Evolutionary conservation across 2,888 invertebrate species (phyloP).

Genomic region (Stratiomys singularior): DNA sequence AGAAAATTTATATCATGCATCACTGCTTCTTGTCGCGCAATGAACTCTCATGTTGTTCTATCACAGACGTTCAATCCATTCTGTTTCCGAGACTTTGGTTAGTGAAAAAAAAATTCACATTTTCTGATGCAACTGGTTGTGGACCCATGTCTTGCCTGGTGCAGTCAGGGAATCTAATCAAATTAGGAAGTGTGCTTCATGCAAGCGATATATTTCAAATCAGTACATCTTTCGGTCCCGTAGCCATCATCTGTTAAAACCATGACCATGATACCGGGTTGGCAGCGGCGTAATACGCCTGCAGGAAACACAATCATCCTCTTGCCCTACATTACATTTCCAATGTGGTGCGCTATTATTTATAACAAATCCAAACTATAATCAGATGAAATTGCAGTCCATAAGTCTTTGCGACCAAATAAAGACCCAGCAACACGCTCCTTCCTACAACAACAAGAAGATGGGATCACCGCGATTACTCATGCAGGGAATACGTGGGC

Average conservation of each 20-base stretch:
- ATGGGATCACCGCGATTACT: conserved; percentile 35
- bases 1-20: not conserved
- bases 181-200: no score
- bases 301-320: not conserved
- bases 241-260: no score
- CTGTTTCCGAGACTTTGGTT: no score
- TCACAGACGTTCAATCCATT: no score
- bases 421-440: not conserved
- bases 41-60: not conserved
- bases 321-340: conserved; percentile 26
- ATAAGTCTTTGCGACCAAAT: conserved; percentile 23
- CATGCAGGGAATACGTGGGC: conserved; percentile 50
- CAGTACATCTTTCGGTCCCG: no score
- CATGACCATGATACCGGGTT: no score
- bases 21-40: not conserved
- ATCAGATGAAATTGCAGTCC: conserved; percentile 41
- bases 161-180: no score
- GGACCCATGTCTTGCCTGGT: no score
- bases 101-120: no score
- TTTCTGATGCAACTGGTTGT: no score
- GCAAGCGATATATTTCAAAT: no score
- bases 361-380: conserved; percentile 24
- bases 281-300: conserved; percentile 24
- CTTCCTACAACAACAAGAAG: not conserved
- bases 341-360: conserved; percentile 36